These are phyloP conservation scores for Andrena fulva DNA, from an alignment of 2,888 invertebrate species.

Conservation along the genomic window DNA sequence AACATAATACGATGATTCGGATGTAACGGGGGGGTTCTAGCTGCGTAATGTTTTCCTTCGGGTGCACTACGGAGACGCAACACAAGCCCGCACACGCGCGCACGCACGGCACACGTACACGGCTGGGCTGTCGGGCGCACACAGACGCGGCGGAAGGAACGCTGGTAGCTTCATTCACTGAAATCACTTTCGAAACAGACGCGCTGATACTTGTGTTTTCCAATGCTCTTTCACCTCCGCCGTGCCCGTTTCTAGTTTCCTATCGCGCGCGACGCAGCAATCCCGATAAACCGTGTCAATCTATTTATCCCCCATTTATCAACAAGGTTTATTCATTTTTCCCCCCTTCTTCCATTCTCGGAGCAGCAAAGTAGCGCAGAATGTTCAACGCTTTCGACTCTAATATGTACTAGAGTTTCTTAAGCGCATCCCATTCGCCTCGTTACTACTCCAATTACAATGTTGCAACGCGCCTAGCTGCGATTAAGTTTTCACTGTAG, in stretches of 20 bases:
- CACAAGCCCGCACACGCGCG: constrained; percentile 33
- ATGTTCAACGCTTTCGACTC: neutral
- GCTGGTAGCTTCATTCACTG: constrained; percentile 76
- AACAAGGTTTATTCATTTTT: constrained; percentile 7
- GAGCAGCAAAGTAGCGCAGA: neutral
- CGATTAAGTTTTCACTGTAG: constrained; percentile 1
- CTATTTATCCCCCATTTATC: constrained; percentile 4
- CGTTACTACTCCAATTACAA: neutral
- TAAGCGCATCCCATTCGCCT: neutral
- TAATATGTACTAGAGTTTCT: constrained; percentile 13
- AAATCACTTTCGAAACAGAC: constrained; percentile 74
- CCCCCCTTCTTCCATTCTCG: neutral
- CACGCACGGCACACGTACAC: neutral
- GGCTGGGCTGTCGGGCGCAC: constrained; percentile 27
- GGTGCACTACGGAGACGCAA: constrained; percentile 38
- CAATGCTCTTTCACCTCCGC: constrained; percentile 11
- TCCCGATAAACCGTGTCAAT: neutral
- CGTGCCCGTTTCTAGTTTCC: neutral
- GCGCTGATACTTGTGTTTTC: constrained; percentile 15
- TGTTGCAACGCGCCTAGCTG: neutral
- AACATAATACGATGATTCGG: constrained; percentile 74
- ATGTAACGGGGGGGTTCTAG: constrained; percentile 75
- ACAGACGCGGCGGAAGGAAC: constrained; percentile 48
- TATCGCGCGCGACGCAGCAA: neutral
- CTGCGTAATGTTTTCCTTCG: constrained; percentile 74